These are phyloP conservation scores for Timema cristinae DNA, from an alignment of 2,888 invertebrate genomes.

Conservation along the genomic window DNA sequence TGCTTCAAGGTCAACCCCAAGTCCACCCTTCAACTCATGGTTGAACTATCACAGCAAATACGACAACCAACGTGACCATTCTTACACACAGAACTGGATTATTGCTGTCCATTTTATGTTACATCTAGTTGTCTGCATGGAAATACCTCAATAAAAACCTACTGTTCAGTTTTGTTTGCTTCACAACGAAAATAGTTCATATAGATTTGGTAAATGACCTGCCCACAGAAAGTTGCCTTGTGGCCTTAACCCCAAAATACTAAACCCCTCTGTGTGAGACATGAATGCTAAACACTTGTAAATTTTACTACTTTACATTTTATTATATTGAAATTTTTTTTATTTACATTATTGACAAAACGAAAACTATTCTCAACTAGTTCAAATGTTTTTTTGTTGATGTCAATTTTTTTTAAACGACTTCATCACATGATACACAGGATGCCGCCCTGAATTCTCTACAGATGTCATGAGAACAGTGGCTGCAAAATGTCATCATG, in stretches of 20 bases:
- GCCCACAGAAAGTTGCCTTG: constrained; percentile 38
- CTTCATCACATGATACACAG: too few relatives aligned
- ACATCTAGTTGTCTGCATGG: constrained; percentile 30
- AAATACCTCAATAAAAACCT: constrained; percentile 32
- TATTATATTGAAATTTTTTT: too few relatives aligned
- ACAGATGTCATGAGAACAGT: too few relatives aligned
- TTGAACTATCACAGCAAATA: constrained; percentile 26
- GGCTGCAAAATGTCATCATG: too few relatives aligned
- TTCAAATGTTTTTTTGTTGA: too few relatives aligned
- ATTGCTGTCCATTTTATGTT: constrained; percentile 8
- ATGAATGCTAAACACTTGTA: too few relatives aligned
- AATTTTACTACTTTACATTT: too few relatives aligned
- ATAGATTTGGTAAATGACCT: constrained; percentile 39
- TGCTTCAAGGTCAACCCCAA: constrained; percentile 11
- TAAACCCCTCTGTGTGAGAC: too few relatives aligned
- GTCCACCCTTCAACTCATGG: constrained; percentile 25
- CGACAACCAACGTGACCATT: constrained; percentile 26
- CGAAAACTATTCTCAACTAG: too few relatives aligned
- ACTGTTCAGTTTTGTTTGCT: constrained; percentile 37
- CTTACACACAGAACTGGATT: constrained; percentile 5
- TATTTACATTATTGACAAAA: too few relatives aligned
- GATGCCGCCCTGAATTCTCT: too few relatives aligned
- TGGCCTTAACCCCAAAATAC: constrained; percentile 24
- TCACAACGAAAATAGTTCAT: constrained; percentile 37
- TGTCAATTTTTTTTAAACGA: too few relatives aligned